These are phyloP conservation scores for Psilopogon haemacephalus DNA, from an alignment of 2,113 vertebrate species.

Conservation along the genomic window DNA sequence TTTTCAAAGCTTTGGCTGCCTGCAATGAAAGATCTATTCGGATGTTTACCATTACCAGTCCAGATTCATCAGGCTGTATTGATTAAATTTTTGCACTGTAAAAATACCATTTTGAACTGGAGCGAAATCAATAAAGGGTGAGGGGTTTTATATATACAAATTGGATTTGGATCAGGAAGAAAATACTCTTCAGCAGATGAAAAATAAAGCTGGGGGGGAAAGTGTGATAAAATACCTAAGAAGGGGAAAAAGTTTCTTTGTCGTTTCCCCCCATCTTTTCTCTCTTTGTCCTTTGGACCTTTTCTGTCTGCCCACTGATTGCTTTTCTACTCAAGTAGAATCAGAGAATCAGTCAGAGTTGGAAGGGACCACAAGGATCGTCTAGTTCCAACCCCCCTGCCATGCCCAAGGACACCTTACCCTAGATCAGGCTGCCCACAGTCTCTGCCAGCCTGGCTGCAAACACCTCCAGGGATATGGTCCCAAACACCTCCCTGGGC, in stretches of 20 bases:
- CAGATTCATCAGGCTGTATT: conserved; percentile 75
- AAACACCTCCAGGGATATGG: too few species aligned
- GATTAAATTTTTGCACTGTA: conserved; percentile 79
- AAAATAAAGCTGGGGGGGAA: conserved; percentile 60
- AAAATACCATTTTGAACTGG: conserved; percentile 78
- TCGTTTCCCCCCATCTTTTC: neutral
- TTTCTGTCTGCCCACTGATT: conserved; percentile 33
- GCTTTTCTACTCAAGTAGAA: conserved; percentile 56
- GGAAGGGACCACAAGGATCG: too few species aligned
- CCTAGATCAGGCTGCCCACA: too few species aligned
- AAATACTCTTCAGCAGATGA: conserved; percentile 68
- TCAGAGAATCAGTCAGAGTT: too few species aligned
- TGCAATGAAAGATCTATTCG: conserved; percentile 78
- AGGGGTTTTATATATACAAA: conserved; percentile 68
- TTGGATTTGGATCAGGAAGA: conserved; percentile 73
- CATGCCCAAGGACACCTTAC: too few species aligned
- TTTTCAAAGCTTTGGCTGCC: conserved; percentile 73
- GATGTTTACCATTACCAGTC: conserved; percentile 75
- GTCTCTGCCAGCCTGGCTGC: too few species aligned
- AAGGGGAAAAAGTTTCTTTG: neutral
- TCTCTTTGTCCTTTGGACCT: conserved; percentile 44
- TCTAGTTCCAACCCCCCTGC: too few species aligned
- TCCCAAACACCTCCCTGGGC: too few species aligned
- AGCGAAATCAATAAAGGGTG: conserved; percentile 69
- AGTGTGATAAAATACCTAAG: conserved; percentile 55